phyloP scores from a whole-genome alignment of 1,140 invertebrate species.

The Drosophila serrata region DNA sequence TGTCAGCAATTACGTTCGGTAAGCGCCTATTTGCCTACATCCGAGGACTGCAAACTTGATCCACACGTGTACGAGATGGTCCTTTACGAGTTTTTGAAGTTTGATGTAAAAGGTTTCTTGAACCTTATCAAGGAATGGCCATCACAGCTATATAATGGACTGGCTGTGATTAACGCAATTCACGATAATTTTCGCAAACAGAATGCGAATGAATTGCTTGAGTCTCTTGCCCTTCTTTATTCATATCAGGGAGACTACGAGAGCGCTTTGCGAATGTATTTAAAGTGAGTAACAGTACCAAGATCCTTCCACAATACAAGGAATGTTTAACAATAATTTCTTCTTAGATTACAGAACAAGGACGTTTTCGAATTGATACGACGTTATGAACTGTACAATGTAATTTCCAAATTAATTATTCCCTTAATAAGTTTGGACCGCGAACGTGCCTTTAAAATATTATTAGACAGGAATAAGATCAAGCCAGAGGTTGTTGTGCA shows the following conservation, averaged over 20 bases:
- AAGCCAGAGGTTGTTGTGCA: constrained; percentile 93
- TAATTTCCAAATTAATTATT: constrained; percentile 95
- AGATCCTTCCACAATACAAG: not conserved
- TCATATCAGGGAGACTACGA: constrained; percentile 96
- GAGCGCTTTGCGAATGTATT: constrained; percentile 96
- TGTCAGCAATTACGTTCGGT: constrained; percentile 94
- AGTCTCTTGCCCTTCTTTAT: constrained; percentile 96
- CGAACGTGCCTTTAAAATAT: constrained; percentile 92
- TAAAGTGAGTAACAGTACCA: constrained; percentile 88
- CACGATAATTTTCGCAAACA: constrained; percentile 91
- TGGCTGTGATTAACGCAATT: constrained; percentile 94
- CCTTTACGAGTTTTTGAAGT: constrained; percentile 96
- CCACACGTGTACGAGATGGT: constrained; percentile 98
- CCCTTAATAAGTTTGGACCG: constrained; percentile 96
- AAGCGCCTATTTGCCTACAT: constrained; percentile 93
- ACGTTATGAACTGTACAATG: constrained; percentile 92
- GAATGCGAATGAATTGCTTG: constrained; percentile 91
- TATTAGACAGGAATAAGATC: constrained; percentile 93
- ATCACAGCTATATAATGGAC: constrained; percentile 93
- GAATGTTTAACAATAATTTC: constrained; percentile 26
- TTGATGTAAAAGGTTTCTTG: constrained; percentile 93
- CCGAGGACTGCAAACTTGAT: constrained; percentile 90
- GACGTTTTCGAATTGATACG: constrained; percentile 96
- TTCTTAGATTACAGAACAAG: constrained; percentile 90
- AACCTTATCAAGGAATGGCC: constrained; percentile 95